Base-by-base conservation (phyloP, 92 coral and sea anemone genomes). In the Phenganax marumi region DNA sequence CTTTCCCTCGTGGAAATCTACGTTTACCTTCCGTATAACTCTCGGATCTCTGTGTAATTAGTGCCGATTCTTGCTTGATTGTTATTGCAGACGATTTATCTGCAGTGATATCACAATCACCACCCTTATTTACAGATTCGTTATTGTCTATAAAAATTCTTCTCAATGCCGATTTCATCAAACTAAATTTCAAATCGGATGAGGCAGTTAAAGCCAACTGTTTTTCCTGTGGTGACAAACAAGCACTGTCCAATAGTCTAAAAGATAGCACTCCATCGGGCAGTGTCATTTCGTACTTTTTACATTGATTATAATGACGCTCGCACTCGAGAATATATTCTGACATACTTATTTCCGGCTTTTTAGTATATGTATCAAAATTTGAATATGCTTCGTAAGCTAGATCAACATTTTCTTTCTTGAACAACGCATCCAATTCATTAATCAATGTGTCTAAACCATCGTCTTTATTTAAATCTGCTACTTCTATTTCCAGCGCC, bases 341-440 rank as follows among this genome's bases (percentile, higher is more conserved):
- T 24, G 52, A 47, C 50, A 68, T 68, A 17, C 16, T 47, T 47
- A 12, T 8, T 23, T n/a, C 23, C 3, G 74, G 7, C 16, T 33
- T 47, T 47, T 14, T 68, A 23, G 9, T 68, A n/a, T 23, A 5
- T 3, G 74, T 33, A 17, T 68, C 74, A 47, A 68, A 68, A 33
- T 68, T 68, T 68, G 17, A 23, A 68, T 68, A 23, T 50, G 74
- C 74, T 26, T 68, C 74, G 74, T 47, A 68, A 68, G 23, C 51
- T 9, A 47, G 23, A 23, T 68, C 74, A 7, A 16, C 33, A 11
- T 47, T 68, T 8, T 47, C 51, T 19, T 68, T 68, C 50, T 23
- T 47, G 33, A 68, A 68, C 12, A 68, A 33, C 19, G 74, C 33
- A 68, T 68, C 74, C 7, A 68, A 50, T 50, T 68, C 33, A 23